Evolutionary conservation across 2,888 invertebrate genomes (phyloP).

Genomic region (Matsumyia berberina): DNA sequence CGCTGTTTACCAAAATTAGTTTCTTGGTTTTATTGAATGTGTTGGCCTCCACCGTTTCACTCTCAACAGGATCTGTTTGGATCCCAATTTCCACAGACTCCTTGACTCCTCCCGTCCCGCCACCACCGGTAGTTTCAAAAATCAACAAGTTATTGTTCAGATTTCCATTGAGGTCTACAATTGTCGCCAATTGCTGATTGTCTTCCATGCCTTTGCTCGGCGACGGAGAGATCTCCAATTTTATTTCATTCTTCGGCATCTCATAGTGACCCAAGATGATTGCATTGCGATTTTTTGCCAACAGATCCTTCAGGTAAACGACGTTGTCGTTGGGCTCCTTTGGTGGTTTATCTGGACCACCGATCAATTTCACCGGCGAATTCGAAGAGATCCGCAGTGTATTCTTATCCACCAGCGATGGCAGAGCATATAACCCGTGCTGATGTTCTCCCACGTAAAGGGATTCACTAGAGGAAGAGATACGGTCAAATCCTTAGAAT

Average conservation of each 20-base stretch:
- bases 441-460: conserved; percentile 95
- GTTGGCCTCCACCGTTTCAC: conserved; percentile 66
- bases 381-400: conserved; percentile 92
- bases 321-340: conserved; percentile 82
- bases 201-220: conserved; percentile 70
- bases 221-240: conserved; percentile 82
- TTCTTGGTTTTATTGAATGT: conserved; percentile 84
- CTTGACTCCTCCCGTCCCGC: conserved; percentile 79
- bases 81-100: conserved; percentile 84
- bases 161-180: conserved; percentile 79
- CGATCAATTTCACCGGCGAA: conserved; percentile 89
- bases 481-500: not conserved
- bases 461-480: conserved; percentile 89
- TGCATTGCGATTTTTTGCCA: conserved; percentile 81
- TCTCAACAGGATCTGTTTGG: conserved; percentile 86
- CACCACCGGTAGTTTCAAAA: conserved; percentile 74
- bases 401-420: conserved; percentile 95
- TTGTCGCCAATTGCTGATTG: conserved; percentile 81
- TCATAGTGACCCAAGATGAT: conserved; percentile 88
- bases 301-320: conserved; percentile 85
- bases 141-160: conserved; percentile 66
- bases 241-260: conserved; percentile 87
- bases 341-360: conserved; percentile 87
- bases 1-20: conserved; percentile 81
- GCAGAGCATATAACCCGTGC: conserved; percentile 94